A percentile compares a stretch with the other conserved stretches of the same genome.
Evolutionary conservation across 1,140 invertebrate species (phyloP).

Genomic region (Berghia stephanieae): DNA sequence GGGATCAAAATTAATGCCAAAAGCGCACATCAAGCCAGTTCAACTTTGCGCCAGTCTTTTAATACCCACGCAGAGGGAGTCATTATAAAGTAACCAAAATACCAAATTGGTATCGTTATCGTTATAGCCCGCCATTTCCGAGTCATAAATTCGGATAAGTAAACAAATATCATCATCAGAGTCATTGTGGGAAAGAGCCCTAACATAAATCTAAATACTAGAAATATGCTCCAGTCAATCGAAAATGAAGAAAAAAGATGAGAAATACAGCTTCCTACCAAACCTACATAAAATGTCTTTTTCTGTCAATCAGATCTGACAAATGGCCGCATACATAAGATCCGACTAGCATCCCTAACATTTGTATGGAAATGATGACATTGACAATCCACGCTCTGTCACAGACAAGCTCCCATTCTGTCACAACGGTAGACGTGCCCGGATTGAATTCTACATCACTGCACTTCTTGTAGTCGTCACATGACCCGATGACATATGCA

Average conservation of each 20-base stretch:
- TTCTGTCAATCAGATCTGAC: slow-evolving; percentile 50
- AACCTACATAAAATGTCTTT: slow-evolving; percentile 39
- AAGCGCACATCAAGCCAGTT: neutral
- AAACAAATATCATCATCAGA: slow-evolving; percentile 27
- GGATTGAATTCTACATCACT: neutral
- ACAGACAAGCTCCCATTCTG: slow-evolving; percentile 48
- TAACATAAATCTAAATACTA: slow-evolving; percentile 45
- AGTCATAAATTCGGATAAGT: slow-evolving; percentile 37
- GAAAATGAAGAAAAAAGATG: slow-evolving; percentile 38
- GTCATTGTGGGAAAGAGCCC: slow-evolving; percentile 33
- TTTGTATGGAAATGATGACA: slow-evolving; percentile 51
- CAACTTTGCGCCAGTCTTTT: slow-evolving; percentile 15
- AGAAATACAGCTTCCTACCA: slow-evolving; percentile 30
- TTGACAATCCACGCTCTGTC: no score
- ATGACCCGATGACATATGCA: no score
- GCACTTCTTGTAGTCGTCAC: no score
- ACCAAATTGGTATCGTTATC: neutral
- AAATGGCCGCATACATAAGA: slow-evolving; percentile 45
- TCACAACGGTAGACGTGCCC: neutral
- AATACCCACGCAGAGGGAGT: neutral
- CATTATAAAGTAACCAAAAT: neutral
- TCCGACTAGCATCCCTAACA: slow-evolving; percentile 50
- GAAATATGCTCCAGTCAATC: slow-evolving; percentile 49
- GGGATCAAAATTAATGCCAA: neutral
- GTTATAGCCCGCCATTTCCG: slow-evolving; percentile 33